Evolutionary conservation across 2,113 vertebrate species (phyloP), one percentile per base, ranked within the genome.

Genomic region (Sciurus niger): DNA sequence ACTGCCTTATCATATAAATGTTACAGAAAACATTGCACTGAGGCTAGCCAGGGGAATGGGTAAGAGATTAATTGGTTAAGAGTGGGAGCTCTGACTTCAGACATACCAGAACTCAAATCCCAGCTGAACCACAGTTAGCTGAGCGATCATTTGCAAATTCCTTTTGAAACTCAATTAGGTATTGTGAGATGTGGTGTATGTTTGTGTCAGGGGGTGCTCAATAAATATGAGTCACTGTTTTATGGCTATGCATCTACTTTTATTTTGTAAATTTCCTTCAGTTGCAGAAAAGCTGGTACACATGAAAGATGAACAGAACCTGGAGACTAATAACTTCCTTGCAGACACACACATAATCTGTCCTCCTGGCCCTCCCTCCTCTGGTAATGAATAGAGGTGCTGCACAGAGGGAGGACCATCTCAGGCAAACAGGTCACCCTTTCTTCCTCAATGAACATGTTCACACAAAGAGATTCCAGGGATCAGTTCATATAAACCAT

Each of bases 401-500:
- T 48, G 14, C 89, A 30, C 40, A 79, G 46, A 34, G 51, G 34
- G n/a, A 73, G 67, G 3, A 40, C 14, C 78, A n/a, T 84, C 34
- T 28, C 46, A 95, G 94, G 98, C 87, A 97, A 96, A 96, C 55
- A 88, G 95, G 89, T 87, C 85, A 89, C n/a, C 48, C 40, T 93
- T 96, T 96, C 93, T 97, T 97, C 58, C 37, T 91, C 2, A 0
- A 30, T 79, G 43, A 90, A 58, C 83, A 25, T 20, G 32, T 72
- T 72, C 78, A 63, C 93, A 95, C 77, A 94, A 85, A 94, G 86
- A 8, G 65, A 91, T 89, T 95, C 85, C 55, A 53, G 65, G 65
- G 83, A 58, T 79, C 74, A 32, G 20, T 37, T 82, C 91, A 22
- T 80, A 40, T 51, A 90, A 94, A 48, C 40, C 34, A 2, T 25